Base-by-base conservation (phyloP, 2,113 vertebrate species). In the Psittacus erithacus region DNA sequence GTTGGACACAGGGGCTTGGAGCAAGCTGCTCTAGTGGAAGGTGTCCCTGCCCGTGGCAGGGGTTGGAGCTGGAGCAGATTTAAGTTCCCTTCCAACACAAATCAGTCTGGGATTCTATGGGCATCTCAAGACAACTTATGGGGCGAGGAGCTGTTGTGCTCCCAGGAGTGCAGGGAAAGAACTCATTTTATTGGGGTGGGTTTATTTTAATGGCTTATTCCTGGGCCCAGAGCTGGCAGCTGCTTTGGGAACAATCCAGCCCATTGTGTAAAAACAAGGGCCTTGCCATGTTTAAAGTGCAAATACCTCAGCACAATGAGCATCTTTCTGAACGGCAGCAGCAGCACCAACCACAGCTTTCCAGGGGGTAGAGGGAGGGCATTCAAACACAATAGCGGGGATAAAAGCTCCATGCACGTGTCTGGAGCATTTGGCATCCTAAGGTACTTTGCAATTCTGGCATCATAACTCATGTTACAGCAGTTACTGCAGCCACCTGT, bases 251-350 rank as follows among this genome's bases (percentile, higher is more conserved):
- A 80, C 1, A 3, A 96, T 75, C 78, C 81, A 69, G 67, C 11
- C 44, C 44, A 80, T 43, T 91, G 69, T 55, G 44, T 39, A 2
- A 60, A 89, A 84, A 86, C 18, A 17, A 18, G 29, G 41, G 57
- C 43, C 38, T 68, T 23, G 16, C 62, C 25, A 27, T 71, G 85
- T 68, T 85, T 82, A 43, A 93, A 96, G 88, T 49, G 70, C 41
- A 97, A 97, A 87, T 83, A 95, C 91, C 93, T 94, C 88, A 95
- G 84, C 31, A 57, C 84, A 93, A 95, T 73, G 76, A 96, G 77
- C 10, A 9, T 46, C 75, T 13, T 90, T 78, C 53, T 47, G 78
- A 79, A 79, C 80, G 90, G 70, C 75, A 79, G 67, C 47, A 46
- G 31, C 57, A 76, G 22, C 38, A 39, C 38, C 52, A 89, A 68